phyloP scores from a whole-genome alignment of 2,888 invertebrate species.

The Acleris cristana region DNA sequence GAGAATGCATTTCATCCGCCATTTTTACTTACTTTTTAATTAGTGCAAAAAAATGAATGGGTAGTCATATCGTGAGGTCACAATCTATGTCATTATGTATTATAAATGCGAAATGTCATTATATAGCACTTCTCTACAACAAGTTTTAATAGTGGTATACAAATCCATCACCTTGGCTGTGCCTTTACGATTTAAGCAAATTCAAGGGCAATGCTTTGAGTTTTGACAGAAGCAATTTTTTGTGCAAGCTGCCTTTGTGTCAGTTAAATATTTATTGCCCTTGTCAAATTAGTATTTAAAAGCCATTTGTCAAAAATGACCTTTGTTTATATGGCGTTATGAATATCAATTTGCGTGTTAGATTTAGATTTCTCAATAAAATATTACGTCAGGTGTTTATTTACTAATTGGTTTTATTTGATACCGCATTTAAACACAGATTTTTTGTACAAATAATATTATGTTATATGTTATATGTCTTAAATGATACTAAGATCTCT shows the following conservation, averaged over 20 bases:
- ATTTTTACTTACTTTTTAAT: too few species aligned
- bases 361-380: background rate
- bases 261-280: constrained; percentile 20
- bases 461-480: too few species aligned
- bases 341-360: background rate
- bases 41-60: too few species aligned
- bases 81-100: background rate
- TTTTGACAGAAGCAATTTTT: constrained; percentile 18
- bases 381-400: background rate
- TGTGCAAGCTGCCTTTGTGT: constrained; percentile 4
- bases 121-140: background rate
- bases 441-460: too few species aligned
- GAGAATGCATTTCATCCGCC: too few species aligned
- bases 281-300: constrained; percentile 27
- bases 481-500: too few species aligned
- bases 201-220: constrained; percentile 20
- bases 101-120: too few species aligned
- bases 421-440: background rate
- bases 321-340: constrained; percentile 20
- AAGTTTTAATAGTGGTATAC: background rate
- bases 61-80: too few species aligned
- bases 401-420: background rate
- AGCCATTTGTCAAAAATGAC: constrained; percentile 21
- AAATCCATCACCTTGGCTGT: background rate
- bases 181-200: background rate